Percentiles rank a stretch among this genome's conserved stretches.
Evolutionary conservation across 2,113 vertebrate genomes (phyloP).

Genomic region (Calyptommatus sinebrachiatus): DNA sequence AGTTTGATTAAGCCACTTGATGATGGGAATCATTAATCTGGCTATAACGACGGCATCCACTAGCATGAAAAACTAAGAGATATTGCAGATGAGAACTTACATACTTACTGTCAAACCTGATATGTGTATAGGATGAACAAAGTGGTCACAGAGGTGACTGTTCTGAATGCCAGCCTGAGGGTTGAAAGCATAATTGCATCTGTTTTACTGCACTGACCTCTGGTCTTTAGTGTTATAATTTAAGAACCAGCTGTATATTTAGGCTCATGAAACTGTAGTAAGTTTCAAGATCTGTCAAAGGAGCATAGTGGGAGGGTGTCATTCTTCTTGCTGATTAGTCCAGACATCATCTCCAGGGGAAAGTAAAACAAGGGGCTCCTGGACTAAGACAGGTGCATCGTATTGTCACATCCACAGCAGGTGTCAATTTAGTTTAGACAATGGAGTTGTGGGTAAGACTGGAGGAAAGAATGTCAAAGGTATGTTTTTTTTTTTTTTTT

Average conservation of each 20-base stretch:
- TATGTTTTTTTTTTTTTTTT: background rate
- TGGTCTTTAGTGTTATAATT: slow-evolving; percentile 50
- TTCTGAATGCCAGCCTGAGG: slow-evolving; percentile 33
- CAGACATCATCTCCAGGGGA: slow-evolving; percentile 20
- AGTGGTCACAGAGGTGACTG: slow-evolving; percentile 19
- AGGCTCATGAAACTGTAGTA: slow-evolving; percentile 31
- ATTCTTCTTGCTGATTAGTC: slow-evolving; percentile 41
- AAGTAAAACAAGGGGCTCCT: slow-evolving; percentile 32
- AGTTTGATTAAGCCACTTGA: background rate
- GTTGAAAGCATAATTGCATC: slow-evolving; percentile 55
- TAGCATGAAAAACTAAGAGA: background rate
- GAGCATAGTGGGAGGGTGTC: slow-evolving; percentile 22
- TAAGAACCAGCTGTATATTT: slow-evolving; percentile 62
- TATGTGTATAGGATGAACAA: slow-evolving; percentile 37
- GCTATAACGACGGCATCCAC: background rate
- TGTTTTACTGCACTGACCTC: slow-evolving; percentile 59
- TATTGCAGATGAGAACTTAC: background rate
- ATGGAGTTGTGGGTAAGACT: slow-evolving; percentile 31
- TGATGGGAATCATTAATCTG: background rate
- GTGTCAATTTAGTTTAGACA: slow-evolving; percentile 17
- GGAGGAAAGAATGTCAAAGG: background rate
- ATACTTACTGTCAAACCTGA: slow-evolving; percentile 27
- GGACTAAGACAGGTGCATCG: slow-evolving; percentile 44
- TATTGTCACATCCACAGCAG: slow-evolving; percentile 30
- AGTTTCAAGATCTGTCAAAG: background rate